These are phyloP conservation scores for Rotaria socialis DNA, from an alignment of 2,888 invertebrate genomes.

Conservation along the genomic window DNA sequence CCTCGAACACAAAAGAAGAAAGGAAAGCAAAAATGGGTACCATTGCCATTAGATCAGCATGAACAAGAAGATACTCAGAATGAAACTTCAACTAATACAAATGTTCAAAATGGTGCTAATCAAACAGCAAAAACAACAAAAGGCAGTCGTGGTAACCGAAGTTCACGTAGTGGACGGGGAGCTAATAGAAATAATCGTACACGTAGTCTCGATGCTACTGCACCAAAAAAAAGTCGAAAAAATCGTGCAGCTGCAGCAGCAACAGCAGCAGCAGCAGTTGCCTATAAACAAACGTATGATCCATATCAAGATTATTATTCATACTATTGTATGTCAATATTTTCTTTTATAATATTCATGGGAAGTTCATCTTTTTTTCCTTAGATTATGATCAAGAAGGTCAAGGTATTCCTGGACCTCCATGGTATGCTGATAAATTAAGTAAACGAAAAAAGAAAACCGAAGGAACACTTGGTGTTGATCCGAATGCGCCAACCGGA, in stretches of 20 bases:
- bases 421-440: neutral
- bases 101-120: neutral
- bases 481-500: neutral
- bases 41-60: neutral
- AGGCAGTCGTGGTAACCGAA: neutral
- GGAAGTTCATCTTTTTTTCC: neutral
- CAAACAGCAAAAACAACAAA: neutral
- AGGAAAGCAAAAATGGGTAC: constrained; percentile 12
- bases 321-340: neutral
- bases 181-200: neutral
- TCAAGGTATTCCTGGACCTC: neutral
- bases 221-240: neutral
- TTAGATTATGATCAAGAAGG: neutral
- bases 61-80: neutral
- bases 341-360: neutral
- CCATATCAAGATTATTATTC: neutral
- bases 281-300: neutral
- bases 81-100: neutral
- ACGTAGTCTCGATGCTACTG: constrained; percentile 31
- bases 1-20: constrained; percentile 15
- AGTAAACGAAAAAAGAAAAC: constrained; percentile 35
- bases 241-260: neutral
- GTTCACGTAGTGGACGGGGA: neutral
- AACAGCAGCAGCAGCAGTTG: neutral
- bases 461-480: neutral